Conservation (phyloP, 2,888 invertebrate genomes). For the Rhagonycha lutea region DNA sequence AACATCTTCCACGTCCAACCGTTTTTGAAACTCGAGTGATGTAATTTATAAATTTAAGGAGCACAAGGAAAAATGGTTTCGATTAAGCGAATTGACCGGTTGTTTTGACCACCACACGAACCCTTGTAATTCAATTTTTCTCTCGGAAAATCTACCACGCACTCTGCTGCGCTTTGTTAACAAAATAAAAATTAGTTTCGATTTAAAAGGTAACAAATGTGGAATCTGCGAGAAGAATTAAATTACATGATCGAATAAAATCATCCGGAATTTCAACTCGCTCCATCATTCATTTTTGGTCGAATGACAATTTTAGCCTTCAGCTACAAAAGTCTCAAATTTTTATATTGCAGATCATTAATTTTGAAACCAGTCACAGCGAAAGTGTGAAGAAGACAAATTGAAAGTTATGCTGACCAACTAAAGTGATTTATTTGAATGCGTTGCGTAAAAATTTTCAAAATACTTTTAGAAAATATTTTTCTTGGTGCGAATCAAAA, state of each 20-base stretch:
- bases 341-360: neutral
- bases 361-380: neutral
- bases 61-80: neutral
- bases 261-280: neutral
- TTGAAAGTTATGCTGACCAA: neutral
- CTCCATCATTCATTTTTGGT: neutral
- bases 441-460: neutral
- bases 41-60: neutral
- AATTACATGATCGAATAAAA: neutral
- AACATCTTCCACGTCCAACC: neutral
- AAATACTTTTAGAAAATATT: neutral
- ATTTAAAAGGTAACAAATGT: neutral
- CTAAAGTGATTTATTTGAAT: neutral
- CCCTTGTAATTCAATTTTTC: neutral
- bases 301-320: neutral
- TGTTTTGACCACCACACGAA: neutral
- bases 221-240: neutral
- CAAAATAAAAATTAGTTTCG: neutral
- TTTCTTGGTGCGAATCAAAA: no score
- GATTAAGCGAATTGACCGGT: neutral
- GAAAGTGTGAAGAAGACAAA: neutral
- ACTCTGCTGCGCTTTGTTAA: neutral
- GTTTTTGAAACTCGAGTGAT: no score
- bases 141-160: neutral
- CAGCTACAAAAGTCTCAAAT: neutral